A percentile compares a stretch with the other conserved stretches of the same genome.
Conservation (phyloP, 2,113 vertebrate genomes). For the Dipodomys merriami region DNA sequence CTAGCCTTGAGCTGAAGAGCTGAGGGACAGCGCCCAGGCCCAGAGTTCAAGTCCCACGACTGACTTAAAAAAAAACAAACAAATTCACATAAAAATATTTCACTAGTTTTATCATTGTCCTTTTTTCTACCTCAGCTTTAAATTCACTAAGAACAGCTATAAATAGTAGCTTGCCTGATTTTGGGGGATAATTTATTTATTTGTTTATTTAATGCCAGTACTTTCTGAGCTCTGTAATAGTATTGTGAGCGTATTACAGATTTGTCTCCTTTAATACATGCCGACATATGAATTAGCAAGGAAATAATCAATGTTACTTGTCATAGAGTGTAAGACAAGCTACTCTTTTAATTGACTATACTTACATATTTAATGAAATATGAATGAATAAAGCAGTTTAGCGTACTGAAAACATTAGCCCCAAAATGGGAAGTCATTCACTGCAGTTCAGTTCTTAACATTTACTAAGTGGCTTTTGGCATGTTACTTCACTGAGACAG, state of each 20-base stretch:
- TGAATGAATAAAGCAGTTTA: constrained; percentile 30
- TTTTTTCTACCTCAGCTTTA: not conserved
- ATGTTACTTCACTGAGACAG: not conserved
- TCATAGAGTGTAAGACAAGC: not conserved
- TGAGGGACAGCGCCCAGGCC: too few species aligned
- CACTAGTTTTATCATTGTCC: not conserved
- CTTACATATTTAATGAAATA: constrained; percentile 4
- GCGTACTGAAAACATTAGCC: constrained; percentile 24
- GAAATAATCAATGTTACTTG: constrained; percentile 25
- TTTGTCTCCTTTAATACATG: not conserved
- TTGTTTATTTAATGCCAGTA: not conserved
- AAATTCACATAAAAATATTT: constrained; percentile 32
- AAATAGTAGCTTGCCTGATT: constrained; percentile 1
- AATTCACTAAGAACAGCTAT: not conserved
- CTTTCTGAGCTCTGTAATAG: not conserved
- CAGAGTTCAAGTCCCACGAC: too few species aligned
- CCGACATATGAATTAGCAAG: not conserved
- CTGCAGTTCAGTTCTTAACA: not conserved
- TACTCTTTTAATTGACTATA: constrained; percentile 29
- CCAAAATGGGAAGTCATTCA: constrained; percentile 22
- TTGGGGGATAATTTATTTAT: not conserved
- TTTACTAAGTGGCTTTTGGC: constrained; percentile 21
- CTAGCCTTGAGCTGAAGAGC: too few species aligned
- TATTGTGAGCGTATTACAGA: not conserved
- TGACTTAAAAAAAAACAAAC: not conserved